A percentile compares a stretch with the other conserved stretches of the same genome.
Conservation (phyloP, 2,797 vertebrate genomes). For the Platyrinchus mystaceus region DNA sequence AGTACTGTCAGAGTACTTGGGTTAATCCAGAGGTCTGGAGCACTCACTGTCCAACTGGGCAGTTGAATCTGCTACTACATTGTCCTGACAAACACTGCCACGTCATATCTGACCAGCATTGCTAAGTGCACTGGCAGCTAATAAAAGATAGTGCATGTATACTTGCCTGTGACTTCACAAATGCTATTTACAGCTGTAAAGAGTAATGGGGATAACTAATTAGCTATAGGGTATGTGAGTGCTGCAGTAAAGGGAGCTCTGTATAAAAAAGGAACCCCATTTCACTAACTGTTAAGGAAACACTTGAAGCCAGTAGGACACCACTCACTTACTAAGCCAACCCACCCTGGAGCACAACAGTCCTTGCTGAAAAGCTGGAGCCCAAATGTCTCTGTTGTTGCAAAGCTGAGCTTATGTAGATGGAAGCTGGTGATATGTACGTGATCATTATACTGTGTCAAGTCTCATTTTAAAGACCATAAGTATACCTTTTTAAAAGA, state of each 20-base stretch:
- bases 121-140: background rate
- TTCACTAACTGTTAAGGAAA: background rate
- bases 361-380: background rate
- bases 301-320: background rate
- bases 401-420: background rate
- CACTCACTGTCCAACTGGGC: accelerated
- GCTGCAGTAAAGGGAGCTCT: background rate
- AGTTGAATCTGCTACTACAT: background rate
- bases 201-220: background rate
- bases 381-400: background rate
- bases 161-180: background rate
- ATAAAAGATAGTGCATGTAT: accelerated
- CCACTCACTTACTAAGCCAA: background rate
- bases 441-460: constrained; percentile 65
- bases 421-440: constrained; percentile 33
- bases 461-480: constrained; percentile 72
- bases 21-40: background rate
- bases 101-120: background rate
- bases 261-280: background rate
- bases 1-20: background rate
- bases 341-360: background rate
- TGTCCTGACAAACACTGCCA: background rate
- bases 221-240: background rate
- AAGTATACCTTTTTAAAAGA: constrained; percentile 69
- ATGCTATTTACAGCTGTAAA: background rate